These are phyloP conservation scores for Crypturellus undulatus DNA, from an alignment of 2,113 vertebrate genomes.

Conservation along the genomic window DNA sequence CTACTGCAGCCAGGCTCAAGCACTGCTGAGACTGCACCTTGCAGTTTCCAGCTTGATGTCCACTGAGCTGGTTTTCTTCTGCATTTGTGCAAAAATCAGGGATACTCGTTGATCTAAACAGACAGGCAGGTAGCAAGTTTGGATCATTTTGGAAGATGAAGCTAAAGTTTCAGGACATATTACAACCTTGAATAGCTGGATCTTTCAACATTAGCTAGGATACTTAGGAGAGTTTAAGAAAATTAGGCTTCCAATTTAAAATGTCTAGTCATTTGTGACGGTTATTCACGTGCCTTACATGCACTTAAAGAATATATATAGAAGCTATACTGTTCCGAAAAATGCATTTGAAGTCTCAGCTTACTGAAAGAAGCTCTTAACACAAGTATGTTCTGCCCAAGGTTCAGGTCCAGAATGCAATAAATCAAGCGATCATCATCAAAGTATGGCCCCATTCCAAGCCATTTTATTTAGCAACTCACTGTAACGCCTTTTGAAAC, in stretches of 20 bases:
- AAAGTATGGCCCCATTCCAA: slow-evolving; percentile 24
- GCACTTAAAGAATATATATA: not conserved
- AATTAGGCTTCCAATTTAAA: not conserved
- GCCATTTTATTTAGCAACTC: slow-evolving; percentile 21
- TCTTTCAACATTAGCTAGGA: not conserved
- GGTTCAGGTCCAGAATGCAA: not conserved
- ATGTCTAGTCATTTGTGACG: not conserved
- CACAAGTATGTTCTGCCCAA: not conserved
- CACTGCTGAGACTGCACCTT: not conserved
- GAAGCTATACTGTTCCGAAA: not conserved
- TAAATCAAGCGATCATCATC: not conserved
- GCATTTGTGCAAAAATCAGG: not conserved
- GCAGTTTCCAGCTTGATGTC: fast-evolving
- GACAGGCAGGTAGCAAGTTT: fast-evolving
- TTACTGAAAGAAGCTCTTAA: not conserved
- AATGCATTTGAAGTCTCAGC: not conserved
- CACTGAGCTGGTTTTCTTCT: not conserved
- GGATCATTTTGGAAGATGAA: not conserved
- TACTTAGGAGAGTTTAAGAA: fast-evolving
- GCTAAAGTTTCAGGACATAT: not conserved
- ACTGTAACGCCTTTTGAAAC: slow-evolving; percentile 12
- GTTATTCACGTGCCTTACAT: not conserved
- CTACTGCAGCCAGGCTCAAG: fast-evolving
- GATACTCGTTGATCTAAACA: not conserved
- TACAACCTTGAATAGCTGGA: not conserved